These are phyloP conservation scores for Plecturocebus donacophilus DNA, from an alignment of 2,113 vertebrate genomes.

Conservation along the genomic window DNA sequence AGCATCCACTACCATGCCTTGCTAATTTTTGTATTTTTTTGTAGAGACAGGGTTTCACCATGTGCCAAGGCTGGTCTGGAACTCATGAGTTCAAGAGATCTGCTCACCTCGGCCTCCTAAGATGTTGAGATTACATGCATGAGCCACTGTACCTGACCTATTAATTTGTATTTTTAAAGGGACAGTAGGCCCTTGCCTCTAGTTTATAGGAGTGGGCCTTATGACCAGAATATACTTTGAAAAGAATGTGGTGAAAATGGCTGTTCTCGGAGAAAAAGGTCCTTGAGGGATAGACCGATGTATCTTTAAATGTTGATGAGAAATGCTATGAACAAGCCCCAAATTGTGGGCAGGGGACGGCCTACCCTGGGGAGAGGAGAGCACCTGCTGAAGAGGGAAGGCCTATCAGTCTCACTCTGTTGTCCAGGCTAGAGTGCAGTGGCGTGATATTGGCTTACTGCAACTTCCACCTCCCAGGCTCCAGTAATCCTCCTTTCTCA, in stretches of 20 bases:
- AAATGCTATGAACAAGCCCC: background rate
- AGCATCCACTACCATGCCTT: background rate
- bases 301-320: background rate
- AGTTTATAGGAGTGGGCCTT: background rate
- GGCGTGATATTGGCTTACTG: too few species aligned
- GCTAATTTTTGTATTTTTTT: too few species aligned
- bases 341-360: background rate
- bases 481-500: background rate
- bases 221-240: background rate
- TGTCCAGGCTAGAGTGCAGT: background rate
- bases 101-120: background rate
- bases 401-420: background rate
- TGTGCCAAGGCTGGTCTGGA: background rate
- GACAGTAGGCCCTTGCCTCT: background rate
- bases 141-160: background rate
- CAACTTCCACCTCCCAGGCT: background rate
- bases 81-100: background rate
- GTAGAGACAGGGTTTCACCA: too few species aligned
- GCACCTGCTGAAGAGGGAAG: background rate
- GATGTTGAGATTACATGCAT: background rate
- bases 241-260: background rate
- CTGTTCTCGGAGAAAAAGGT: background rate
- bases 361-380: background rate
- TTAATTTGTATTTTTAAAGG: background rate
- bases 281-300: background rate